Evolutionary conservation across 2,888 invertebrate genomes (phyloP), one percentile per base, ranked within the genome.

Genomic region (Drosophila vallismaia): DNA sequence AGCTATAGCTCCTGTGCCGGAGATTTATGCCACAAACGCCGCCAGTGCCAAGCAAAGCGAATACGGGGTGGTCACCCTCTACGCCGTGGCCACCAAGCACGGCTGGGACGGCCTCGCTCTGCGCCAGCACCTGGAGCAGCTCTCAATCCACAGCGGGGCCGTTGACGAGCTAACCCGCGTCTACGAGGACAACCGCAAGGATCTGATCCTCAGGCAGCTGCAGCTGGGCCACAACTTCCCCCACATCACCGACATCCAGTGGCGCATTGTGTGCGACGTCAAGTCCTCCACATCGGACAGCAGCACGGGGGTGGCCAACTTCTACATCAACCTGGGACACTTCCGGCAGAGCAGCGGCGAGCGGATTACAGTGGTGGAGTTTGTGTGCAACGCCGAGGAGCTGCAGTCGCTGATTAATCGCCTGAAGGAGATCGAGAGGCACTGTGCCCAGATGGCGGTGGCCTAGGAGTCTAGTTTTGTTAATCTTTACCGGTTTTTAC

Each of bases 1-100:
- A 92, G 92, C 89, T 59, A 89, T 92, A 33, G 91, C 92, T 2
- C 89, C 90, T 9, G 90, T 90, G 31, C 91, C 92, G 1, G 92
- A 91, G 75, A 89, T 92, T 42, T 91, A 92, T 66, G 90, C 91
- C n/a, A 79, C 79, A 9, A 89, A 90, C 51, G 90, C 89, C 4
- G 89, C 87, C 36, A 88, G 88, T 42, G 90, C 90, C 3, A 92
- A 91, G 59, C 91, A 91, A 67, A 90, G 91, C 69, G 92, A 92
- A 76, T 91, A 89, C 66, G 90, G 91, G 0, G 87, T 92, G 2
- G 89, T 90, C 3, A 83, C 90, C 1, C 74, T 92, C 0, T 83
- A 90, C 19, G 85, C 89, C 4, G 57, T 91, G 33, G 90, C 90
- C 31, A 90, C 90, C 12, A 91, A 91, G 72, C 86, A 91, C 51